A percentile compares a stretch with the other conserved stretches of the same genome.
These are phyloP conservation scores for Rana temporaria DNA, from an alignment of 2,113 vertebrate genomes.

Conservation along the genomic window DNA sequence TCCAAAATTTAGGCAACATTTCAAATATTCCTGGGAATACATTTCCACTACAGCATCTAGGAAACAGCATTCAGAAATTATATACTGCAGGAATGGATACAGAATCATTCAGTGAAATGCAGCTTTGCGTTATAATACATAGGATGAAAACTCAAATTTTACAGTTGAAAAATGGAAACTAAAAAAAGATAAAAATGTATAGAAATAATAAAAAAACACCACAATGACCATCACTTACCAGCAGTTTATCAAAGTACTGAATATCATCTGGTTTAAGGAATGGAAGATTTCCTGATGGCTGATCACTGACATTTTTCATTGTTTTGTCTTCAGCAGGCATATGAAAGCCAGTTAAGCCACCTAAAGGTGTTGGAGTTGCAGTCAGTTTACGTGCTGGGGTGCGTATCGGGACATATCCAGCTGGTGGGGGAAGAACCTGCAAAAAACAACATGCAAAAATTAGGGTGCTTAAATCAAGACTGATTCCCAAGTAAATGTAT, in stretches of 20 bases:
- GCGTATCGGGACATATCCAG: constrained; percentile 96
- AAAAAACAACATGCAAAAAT: not conserved
- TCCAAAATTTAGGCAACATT: no score
- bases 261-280: constrained; percentile 99
- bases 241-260: constrained; percentile 96
- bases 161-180: no score
- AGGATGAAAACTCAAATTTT: no score
- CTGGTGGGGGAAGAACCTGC: constrained; percentile 94
- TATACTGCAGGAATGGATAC: no score
- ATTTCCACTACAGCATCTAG: not conserved
- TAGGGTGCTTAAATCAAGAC: no score
- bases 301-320: constrained; percentile 95
- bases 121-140: no score
- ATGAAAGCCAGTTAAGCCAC: constrained; percentile 98
- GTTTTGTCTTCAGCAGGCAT: constrained; percentile 96
- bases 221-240: constrained; percentile 76
- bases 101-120: no score
- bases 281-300: constrained; percentile 96
- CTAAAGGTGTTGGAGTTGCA: constrained; percentile 95
- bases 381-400: constrained; percentile 96
- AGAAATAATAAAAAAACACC: not conserved
- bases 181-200: not conserved
- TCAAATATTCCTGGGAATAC: no score
- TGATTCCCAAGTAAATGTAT: no score
- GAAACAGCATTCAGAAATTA: no score